These are phyloP conservation scores for Lanistes nyassanus DNA, from an alignment of 1,140 invertebrate species.

Conservation along the genomic window DNA sequence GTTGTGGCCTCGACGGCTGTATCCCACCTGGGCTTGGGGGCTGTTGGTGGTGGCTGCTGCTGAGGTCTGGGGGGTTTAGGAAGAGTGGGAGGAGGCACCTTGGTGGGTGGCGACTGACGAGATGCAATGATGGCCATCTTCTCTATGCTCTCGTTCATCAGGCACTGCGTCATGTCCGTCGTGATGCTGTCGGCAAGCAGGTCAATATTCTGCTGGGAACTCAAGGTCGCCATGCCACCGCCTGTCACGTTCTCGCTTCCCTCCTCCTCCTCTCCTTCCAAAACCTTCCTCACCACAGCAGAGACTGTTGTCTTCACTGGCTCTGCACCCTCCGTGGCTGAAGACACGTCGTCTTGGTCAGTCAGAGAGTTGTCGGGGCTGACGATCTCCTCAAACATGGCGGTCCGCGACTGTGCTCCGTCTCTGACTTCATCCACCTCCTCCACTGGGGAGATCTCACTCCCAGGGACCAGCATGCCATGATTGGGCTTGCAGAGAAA, in stretches of 20 bases:
- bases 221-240: not conserved
- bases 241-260: slow-evolving; percentile 8
- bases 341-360: slow-evolving; percentile 38
- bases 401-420: not conserved
- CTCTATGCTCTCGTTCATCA: slow-evolving; percentile 49
- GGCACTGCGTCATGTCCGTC: slow-evolving; percentile 41
- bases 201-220: not conserved
- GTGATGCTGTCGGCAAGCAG: slow-evolving; percentile 50
- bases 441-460: slow-evolving; percentile 44
- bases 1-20: slow-evolving; percentile 26
- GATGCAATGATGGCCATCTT: slow-evolving; percentile 43
- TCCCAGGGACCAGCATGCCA: slow-evolving; percentile 66
- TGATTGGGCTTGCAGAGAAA: slow-evolving; percentile 64
- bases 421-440: not conserved
- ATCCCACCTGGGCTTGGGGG: slow-evolving; percentile 14
- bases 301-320: slow-evolving; percentile 42
- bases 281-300: slow-evolving; percentile 30
- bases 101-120: slow-evolving; percentile 33
- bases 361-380: slow-evolving; percentile 35
- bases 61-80: slow-evolving; percentile 6
- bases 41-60: not conserved
- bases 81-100: slow-evolving; percentile 26
- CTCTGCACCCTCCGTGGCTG: slow-evolving; percentile 43
- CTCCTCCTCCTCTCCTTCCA: slow-evolving; percentile 9
- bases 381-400: not conserved